Evolutionary conservation across 2,113 vertebrate species (phyloP).

Genomic region (Oplegnathus fasciatus): DNA sequence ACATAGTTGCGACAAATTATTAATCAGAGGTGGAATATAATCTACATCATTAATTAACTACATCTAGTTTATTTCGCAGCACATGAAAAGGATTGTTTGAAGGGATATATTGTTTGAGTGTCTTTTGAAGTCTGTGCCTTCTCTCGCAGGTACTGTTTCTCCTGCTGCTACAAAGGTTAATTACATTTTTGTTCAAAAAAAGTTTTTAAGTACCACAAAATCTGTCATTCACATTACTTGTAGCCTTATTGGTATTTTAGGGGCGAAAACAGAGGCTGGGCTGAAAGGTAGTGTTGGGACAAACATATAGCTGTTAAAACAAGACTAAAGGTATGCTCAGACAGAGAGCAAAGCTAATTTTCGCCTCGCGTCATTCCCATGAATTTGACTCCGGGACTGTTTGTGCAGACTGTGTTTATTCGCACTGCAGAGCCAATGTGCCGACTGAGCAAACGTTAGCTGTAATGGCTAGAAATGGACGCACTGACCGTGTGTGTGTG

Average conservation of each 20-base stretch:
- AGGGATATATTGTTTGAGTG: conserved; percentile 24
- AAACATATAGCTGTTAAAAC: conserved; percentile 19
- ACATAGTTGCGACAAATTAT: conserved; percentile 35
- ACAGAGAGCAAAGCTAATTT: neutral
- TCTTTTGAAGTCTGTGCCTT: conserved; percentile 20
- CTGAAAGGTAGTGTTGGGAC: neutral
- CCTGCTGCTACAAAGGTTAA: conserved; percentile 40
- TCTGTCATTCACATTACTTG: conserved; percentile 1
- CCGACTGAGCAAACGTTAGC: neutral
- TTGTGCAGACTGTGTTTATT: neutral
- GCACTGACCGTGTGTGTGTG: neutral
- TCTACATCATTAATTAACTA: conserved; percentile 45
- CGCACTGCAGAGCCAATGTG: neutral
- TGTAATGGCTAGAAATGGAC: neutral
- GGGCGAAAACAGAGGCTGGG: neutral
- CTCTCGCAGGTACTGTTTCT: neutral
- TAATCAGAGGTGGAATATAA: conserved; percentile 43
- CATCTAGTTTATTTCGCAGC: conserved; percentile 31
- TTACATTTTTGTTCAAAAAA: conserved; percentile 45
- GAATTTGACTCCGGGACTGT: neutral
- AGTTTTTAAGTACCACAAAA: neutral
- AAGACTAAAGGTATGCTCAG: neutral
- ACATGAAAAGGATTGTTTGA: conserved; percentile 39
- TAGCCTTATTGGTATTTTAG: neutral
- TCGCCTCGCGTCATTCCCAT: neutral